Conservation (phyloP, 2,113 vertebrate species). For the Rhynchomys soricoides region DNA sequence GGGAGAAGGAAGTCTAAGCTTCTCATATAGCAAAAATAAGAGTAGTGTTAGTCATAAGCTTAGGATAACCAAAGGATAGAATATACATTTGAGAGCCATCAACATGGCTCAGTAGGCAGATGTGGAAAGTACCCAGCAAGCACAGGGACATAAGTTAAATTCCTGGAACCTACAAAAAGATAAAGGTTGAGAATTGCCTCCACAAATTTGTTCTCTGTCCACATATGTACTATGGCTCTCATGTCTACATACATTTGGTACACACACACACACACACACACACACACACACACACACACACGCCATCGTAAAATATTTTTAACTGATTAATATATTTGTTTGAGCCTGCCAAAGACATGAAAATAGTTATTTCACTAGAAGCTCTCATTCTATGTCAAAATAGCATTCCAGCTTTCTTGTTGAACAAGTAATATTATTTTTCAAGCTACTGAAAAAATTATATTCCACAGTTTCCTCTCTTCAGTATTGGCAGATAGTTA, state of each 20-base stretch:
- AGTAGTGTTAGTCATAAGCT: not conserved
- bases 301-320: not conserved
- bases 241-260: not conserved
- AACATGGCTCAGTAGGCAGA: not conserved
- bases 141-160: not conserved
- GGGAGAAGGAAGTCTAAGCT: not conserved
- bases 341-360: not conserved
- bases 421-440: conserved; percentile 37
- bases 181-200: not conserved
- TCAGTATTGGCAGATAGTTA: conserved; percentile 76
- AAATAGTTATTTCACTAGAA: conserved; percentile 11
- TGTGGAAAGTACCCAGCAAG: not conserved
- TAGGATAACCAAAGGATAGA: not conserved
- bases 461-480: conserved; percentile 62
- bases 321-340: not conserved
- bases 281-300: not conserved
- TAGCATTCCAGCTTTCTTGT: not conserved
- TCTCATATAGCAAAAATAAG: too few relatives aligned
- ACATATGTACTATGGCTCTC: not conserved
- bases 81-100: not conserved
- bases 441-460: conserved; percentile 71
- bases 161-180: not conserved
- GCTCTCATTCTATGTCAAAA: conserved; percentile 33
- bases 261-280: not conserved
- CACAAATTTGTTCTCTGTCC: too few relatives aligned